Base-by-base conservation (phyloP, 30 jellyfish, hydroid and myxozoan species). In the Aurelia coerulea region DNA sequence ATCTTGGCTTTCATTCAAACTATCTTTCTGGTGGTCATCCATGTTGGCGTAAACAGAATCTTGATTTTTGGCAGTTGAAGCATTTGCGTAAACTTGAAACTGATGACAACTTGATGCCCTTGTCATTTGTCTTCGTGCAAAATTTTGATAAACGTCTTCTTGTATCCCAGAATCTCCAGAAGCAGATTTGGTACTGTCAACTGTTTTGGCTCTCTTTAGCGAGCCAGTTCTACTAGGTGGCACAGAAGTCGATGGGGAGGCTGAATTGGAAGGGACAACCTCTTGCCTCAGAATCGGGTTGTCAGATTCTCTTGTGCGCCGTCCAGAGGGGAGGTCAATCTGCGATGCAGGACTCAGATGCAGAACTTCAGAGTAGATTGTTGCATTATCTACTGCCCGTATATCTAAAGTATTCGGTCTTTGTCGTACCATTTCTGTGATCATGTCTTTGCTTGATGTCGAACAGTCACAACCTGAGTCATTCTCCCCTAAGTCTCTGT, bases 301-400 rank as follows among this genome's bases (percentile, higher is more conserved):
- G 64, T 85, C 94, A 10, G 99, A 95, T 76, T 95, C 97, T 13
- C 99, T 83, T 6, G 99, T 95, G 19, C 85, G 34, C 35, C 99
- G 91, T 15, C 91, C 90, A 2, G 91, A 85, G 29, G 87, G 60
- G 23, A 88, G 19, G 62, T 79, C 90, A 12, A 89, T 80, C 54
- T 95, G 97, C 42, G 91, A 31, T 16, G 90, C 91, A 12, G 94
- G 90, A 10, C 50, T 86, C 17, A 60, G 62, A 23, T 87, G 95
- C 16, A 95, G 74, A n/a, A 95, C 80, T 73, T 95, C 99, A 12
- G 99, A 78, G 62, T 95, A 95, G 19, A 80, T 89, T 31, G 97
- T 95, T 53, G 80, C 95, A 19, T 73, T 78, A n/a, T 18, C 69
- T 49, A 34, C 46, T 53, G 12, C 1, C 15, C 70, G 46, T 52